Conservation (phyloP, 2,797 vertebrate species). For the Neostethus bicornis region DNA sequence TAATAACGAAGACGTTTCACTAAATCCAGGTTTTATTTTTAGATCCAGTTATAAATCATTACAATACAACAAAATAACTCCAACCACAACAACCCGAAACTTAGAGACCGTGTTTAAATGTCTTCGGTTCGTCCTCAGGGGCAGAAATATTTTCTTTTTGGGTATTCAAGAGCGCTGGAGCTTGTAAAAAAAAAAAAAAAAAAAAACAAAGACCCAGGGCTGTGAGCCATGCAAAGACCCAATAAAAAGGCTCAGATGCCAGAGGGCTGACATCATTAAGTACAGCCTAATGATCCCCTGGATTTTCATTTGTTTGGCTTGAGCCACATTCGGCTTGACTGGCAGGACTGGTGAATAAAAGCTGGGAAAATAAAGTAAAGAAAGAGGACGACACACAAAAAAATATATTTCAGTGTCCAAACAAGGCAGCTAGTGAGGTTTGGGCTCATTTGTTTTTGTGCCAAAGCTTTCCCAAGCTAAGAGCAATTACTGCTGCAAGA, state of each 20-base stretch:
- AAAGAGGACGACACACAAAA: slow-evolving; percentile 5
- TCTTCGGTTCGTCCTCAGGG: slow-evolving; percentile 14
- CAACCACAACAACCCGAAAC: not conserved
- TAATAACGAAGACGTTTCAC: slow-evolving; percentile 24
- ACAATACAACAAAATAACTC: not conserved
- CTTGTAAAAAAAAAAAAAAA: no score
- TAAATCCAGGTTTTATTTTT: slow-evolving; percentile 30
- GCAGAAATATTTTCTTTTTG: slow-evolving; percentile 20
- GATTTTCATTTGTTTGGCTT: slow-evolving; percentile 59
- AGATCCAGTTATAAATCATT: slow-evolving; percentile 1
- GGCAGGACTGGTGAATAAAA: slow-evolving; percentile 25
- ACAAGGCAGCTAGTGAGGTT: slow-evolving; percentile 36
- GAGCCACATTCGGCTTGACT: slow-evolving; percentile 29
- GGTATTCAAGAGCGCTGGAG: slow-evolving; percentile 24
- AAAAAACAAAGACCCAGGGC: slow-evolving; percentile 20
- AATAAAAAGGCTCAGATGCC: slow-evolving; percentile 54
- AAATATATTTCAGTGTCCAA: slow-evolving; percentile 34
- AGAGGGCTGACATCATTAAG: slow-evolving; percentile 64
- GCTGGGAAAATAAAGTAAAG: not conserved
- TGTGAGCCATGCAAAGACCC: slow-evolving; percentile 40
- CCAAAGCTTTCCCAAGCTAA: slow-evolving; percentile 42
- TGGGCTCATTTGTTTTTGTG: slow-evolving; percentile 49
- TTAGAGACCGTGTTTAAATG: slow-evolving; percentile 17
- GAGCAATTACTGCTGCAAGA: slow-evolving; percentile 59
- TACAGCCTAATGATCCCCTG: slow-evolving; percentile 55